Evolutionary conservation across 2,113 vertebrate species (phyloP).

Genomic region (Baryphthengus martii): DNA sequence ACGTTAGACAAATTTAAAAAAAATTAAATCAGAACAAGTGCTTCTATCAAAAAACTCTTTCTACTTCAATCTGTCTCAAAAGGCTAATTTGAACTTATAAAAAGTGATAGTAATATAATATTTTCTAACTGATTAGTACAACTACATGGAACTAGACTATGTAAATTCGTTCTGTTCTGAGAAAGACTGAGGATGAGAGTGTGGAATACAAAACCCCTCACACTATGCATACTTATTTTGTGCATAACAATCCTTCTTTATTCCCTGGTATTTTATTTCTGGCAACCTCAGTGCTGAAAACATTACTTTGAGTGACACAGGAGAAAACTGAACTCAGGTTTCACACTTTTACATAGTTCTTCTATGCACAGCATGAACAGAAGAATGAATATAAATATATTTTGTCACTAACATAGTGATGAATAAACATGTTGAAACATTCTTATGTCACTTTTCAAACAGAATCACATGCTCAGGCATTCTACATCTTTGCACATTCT

Average conservation of each 20-base stretch:
- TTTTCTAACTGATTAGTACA: not conserved
- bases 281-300: not conserved
- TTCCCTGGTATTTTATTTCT: not conserved
- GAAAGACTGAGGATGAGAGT: not conserved
- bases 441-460: not conserved
- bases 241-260: not conserved
- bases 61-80: not conserved
- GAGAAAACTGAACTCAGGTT: not conserved
- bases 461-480: not conserved
- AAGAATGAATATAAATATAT: not conserved
- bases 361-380: not conserved
- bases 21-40: not conserved
- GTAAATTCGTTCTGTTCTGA: not conserved
- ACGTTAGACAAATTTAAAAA: not conserved
- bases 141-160: not conserved
- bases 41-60: not conserved
- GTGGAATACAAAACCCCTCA: not conserved
- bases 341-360: not conserved
- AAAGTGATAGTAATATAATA: not conserved
- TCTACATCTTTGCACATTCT: not conserved
- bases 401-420: not conserved
- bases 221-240: not conserved
- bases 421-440: not conserved
- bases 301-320: not conserved
- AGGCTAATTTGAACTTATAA: not conserved